These are phyloP conservation scores for Anas acuta DNA, from an alignment of 2,797 vertebrate species.

Conservation along the genomic window DNA sequence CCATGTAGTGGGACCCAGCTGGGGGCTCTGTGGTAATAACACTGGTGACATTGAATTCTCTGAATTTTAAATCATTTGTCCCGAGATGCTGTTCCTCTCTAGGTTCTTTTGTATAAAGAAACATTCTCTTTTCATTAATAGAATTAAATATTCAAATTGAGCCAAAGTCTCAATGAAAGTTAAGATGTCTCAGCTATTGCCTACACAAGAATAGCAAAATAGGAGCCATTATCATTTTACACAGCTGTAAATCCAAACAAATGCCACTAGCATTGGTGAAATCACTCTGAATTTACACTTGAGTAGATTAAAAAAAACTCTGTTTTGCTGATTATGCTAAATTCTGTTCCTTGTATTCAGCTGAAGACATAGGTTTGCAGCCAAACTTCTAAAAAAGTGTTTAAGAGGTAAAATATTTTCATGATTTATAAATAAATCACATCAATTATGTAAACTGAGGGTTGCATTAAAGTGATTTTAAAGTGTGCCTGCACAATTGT, in stretches of 20 bases:
- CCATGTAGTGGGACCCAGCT: neutral
- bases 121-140: neutral
- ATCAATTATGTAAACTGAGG: neutral
- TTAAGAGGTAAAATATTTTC: conserved; percentile 9
- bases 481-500: neutral
- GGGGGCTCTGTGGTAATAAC: neutral
- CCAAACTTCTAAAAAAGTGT: neutral
- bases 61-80: neutral
- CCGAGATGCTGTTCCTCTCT: neutral
- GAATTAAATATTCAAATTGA: neutral
- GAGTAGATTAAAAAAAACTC: neutral
- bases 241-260: neutral
- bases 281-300: conserved; percentile 1
- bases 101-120: neutral
- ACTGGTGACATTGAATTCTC: neutral
- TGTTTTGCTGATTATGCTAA: neutral
- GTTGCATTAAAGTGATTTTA: neutral
- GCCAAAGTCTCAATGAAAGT: neutral
- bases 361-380: neutral
- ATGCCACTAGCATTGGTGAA: neutral
- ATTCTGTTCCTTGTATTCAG: neutral
- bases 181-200: neutral
- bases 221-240: neutral
- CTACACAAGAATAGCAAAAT: conserved; percentile 11
- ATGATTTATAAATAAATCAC: neutral